Base-by-base conservation (phyloP, 64 coral and sea anemone species). In the Porites lutea region DNA sequence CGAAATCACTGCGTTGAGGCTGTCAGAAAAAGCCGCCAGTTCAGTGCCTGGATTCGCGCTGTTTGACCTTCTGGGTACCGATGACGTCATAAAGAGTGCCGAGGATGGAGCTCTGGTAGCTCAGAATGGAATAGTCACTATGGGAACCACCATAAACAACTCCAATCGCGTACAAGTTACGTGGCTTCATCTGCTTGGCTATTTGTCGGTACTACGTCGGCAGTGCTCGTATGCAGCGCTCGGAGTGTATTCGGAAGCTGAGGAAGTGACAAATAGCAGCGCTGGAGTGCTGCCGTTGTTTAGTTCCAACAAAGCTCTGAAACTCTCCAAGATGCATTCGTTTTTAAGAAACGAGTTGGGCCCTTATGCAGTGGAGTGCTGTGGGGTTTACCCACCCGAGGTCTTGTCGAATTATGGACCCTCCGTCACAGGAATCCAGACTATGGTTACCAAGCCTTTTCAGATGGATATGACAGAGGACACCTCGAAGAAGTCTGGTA, bases 181-280 rank as follows among this genome's bases (percentile, higher is more conserved):
- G 0, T 98, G 96, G 96, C 90, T 95, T 57, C 93, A 98, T 89
- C 62, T 98, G 15, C 90, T 98, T 45, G 77, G 93, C 18, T 93
- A 98, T 74, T 61, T 93, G 3, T 82, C 91, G 13, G 86, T 93
- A 11, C 93, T 98, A 3, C 93, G 94, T 71, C 96, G 96, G 4
- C 96, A 98, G 67, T 93, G 94, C 84, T 95, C 93, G 59, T 98
- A 98, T 60, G 52, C 87, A 22, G 72, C 96, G 9, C 91, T 98
- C 52, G 96, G 96, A 3, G 93, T 95, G 52, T 46, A 47, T 10
- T 65, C 59, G 6, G 87, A 77, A 43, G 54, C 58, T 46, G 66
- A 88, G 48, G 77, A 78, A 68, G 37, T 61, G 13, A 51, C 72
- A 22, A 78, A 62, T 19, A 48, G 8, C 6, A 65, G 19, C n/a